Conservation (phyloP, 2,888 invertebrate genomes). For the Chrysolina haemoptera region DNA sequence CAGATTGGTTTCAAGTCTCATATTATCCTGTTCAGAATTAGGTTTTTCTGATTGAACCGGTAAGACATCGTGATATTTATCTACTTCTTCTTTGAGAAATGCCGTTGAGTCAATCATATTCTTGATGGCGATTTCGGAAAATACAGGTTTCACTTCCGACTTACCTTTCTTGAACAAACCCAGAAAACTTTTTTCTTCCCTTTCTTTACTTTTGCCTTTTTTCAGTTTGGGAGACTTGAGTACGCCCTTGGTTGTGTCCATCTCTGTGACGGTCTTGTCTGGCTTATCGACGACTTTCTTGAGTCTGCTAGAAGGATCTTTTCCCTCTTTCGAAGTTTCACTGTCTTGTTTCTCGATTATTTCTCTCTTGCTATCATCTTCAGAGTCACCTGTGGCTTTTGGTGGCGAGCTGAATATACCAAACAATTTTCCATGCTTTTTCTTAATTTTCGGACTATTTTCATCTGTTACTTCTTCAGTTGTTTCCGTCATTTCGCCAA, state of each 20-base stretch:
- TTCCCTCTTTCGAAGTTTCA: slow-evolving; percentile 61
- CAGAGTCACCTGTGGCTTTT: slow-evolving; percentile 64
- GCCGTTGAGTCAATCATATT: slow-evolving; percentile 58
- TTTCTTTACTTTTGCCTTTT: slow-evolving; percentile 47
- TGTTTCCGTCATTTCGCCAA: slow-evolving; percentile 28
- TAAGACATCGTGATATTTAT: slow-evolving; percentile 59
- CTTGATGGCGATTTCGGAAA: slow-evolving; percentile 55
- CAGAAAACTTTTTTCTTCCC: slow-evolving; percentile 53
- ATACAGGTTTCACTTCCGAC: slow-evolving; percentile 40
- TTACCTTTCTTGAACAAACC: slow-evolving; percentile 57
- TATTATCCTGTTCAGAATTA: no score
- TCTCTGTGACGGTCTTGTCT: slow-evolving; percentile 13
- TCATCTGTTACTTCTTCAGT: slow-evolving; percentile 48
- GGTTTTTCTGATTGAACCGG: no score
- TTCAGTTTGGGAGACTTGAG: slow-evolving; percentile 40
- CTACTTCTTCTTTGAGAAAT: slow-evolving; percentile 60
- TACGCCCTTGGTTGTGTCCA: slow-evolving; percentile 30
- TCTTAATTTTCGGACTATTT: slow-evolving; percentile 56
- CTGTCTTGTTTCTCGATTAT: slow-evolving; percentile 66
- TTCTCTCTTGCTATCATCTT: slow-evolving; percentile 59
- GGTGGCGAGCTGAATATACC: slow-evolving; percentile 63
- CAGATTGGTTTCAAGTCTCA: no score
- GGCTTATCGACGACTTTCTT: not conserved
- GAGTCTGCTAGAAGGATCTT: not conserved
- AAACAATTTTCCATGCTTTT: slow-evolving; percentile 62